A percentile compares a stretch with the other conserved stretches of the same genome.
Evolutionary conservation across 1,140 invertebrate genomes (phyloP).

Genomic region (Odontomachus brunneus): DNA sequence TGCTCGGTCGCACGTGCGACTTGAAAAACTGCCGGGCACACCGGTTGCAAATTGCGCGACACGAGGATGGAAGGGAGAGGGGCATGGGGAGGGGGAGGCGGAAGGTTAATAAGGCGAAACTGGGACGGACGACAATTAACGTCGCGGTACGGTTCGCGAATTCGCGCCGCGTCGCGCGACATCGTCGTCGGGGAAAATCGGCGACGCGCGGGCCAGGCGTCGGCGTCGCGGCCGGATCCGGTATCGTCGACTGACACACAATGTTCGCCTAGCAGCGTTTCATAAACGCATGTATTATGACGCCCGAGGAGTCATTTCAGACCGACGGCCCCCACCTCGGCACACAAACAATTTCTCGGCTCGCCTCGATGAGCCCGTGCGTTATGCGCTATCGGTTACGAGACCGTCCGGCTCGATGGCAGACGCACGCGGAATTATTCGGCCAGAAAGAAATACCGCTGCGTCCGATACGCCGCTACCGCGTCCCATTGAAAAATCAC

Average conservation of each 20-base stretch:
- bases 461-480: not conserved
- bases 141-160: constrained; percentile 18
- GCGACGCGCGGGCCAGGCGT: not conserved
- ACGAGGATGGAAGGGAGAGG: not conserved
- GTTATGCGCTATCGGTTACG: constrained; percentile 56
- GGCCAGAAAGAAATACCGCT: constrained; percentile 9
- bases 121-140: constrained; percentile 45
- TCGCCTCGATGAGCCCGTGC: constrained; percentile 42
- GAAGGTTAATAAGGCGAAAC: constrained; percentile 42
- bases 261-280: constrained; percentile 55
- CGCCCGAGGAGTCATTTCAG: constrained; percentile 42
- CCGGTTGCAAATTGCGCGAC: constrained; percentile 25
- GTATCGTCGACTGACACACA: constrained; percentile 61
- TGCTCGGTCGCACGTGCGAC: too few species aligned
- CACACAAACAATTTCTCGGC: constrained; percentile 51
- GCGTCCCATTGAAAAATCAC: not conserved
- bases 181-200: constrained; percentile 10
- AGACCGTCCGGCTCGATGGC: constrained; percentile 6
- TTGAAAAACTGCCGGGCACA: not conserved
- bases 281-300: constrained; percentile 66
- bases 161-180: not conserved
- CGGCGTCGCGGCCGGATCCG: constrained; percentile 21
- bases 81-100: too few species aligned
- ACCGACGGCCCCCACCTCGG: constrained; percentile 27
- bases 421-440: constrained; percentile 23